Percentiles rank a stretch among this genome's conserved stretches.
Evolutionary conservation across 2,888 invertebrate genomes (phyloP).

Genomic region (Taenaris catops): DNA sequence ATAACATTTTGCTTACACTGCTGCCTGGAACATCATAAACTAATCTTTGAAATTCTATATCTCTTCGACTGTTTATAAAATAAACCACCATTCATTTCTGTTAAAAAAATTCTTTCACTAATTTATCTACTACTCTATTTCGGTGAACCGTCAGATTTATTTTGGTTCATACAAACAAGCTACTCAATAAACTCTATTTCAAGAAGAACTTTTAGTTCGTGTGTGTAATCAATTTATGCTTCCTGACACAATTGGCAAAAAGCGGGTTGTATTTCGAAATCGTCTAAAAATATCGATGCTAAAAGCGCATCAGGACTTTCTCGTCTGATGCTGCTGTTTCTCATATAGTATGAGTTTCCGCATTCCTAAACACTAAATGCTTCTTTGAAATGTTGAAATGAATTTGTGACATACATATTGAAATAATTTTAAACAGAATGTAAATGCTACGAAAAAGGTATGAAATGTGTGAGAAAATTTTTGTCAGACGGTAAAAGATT

Average conservation of each 20-base stretch:
- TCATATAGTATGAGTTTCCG: constrained; percentile 24
- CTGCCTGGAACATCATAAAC: constrained; percentile 9
- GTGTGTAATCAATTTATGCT: constrained; percentile 35
- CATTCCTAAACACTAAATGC: constrained; percentile 26
- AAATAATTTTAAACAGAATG: too few relatives aligned
- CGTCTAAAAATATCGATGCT: constrained; percentile 39
- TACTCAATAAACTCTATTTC: constrained; percentile 34
- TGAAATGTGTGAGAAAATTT: too few relatives aligned
- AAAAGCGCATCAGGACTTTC: constrained; percentile 32
- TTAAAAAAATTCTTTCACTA: constrained; percentile 8
- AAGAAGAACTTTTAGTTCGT: constrained; percentile 30
- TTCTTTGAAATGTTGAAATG: background rate
- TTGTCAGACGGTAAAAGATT: too few relatives aligned
- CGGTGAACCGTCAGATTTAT: constrained; percentile 27
- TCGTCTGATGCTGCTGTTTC: constrained; percentile 25
- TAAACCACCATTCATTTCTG: constrained; percentile 1
- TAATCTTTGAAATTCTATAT: background rate
- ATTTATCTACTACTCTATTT: constrained; percentile 17
- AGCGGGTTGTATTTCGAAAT: constrained; percentile 37
- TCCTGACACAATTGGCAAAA: constrained; percentile 48
- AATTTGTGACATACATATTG: background rate
- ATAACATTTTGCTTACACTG: constrained; percentile 13
- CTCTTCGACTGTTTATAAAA: constrained; percentile 3
- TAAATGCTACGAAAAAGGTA: constrained; percentile 2
- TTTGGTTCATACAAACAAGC: constrained; percentile 29